Conservation (phyloP, 2,797 vertebrate species). For the Cryptoblepharus egeriae region DNA sequence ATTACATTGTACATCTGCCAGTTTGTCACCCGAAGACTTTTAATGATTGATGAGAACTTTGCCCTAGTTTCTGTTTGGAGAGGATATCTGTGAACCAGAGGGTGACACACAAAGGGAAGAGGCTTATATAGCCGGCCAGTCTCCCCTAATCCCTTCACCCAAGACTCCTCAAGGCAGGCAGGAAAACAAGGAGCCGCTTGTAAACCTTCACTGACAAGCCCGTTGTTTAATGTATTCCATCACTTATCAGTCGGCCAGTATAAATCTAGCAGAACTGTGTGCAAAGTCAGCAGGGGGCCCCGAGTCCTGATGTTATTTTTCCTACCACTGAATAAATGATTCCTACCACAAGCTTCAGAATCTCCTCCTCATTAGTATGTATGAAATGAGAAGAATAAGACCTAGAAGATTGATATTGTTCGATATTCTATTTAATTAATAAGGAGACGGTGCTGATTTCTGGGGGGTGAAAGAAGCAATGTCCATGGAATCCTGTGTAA, state of each 20-base stretch:
- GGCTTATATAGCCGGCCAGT: constrained; percentile 50
- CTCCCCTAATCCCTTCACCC: constrained; percentile 56
- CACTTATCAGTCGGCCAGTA: constrained; percentile 75
- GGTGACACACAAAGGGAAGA: constrained; percentile 52
- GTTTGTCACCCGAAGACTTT: constrained; percentile 61
- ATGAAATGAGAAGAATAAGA: constrained; percentile 69
- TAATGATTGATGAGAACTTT: constrained; percentile 69
- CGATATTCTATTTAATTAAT: constrained; percentile 73
- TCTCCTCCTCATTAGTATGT: constrained; percentile 72
- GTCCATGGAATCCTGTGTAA: constrained; percentile 54
- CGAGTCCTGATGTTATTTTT: constrained; percentile 68
- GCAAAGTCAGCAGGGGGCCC: constrained; percentile 70
- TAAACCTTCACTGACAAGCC: constrained; percentile 59
- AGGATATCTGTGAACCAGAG: constrained; percentile 64
- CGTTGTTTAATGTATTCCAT: constrained; percentile 72
- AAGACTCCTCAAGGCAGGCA: constrained; percentile 58
- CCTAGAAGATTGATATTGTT: constrained; percentile 68
- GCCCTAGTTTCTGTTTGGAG: constrained; percentile 65
- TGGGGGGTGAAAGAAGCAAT: constrained; percentile 46
- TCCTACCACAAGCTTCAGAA: constrained; percentile 53
- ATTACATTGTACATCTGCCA: constrained; percentile 54
- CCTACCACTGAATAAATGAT: constrained; percentile 72
- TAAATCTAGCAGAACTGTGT: constrained; percentile 75
- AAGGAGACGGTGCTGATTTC: constrained; percentile 59
- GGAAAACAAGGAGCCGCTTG: constrained; percentile 63